phyloP scores from a whole-genome alignment of 1,140 invertebrate genomes.

The Rhizoglyphus robini region DNA sequence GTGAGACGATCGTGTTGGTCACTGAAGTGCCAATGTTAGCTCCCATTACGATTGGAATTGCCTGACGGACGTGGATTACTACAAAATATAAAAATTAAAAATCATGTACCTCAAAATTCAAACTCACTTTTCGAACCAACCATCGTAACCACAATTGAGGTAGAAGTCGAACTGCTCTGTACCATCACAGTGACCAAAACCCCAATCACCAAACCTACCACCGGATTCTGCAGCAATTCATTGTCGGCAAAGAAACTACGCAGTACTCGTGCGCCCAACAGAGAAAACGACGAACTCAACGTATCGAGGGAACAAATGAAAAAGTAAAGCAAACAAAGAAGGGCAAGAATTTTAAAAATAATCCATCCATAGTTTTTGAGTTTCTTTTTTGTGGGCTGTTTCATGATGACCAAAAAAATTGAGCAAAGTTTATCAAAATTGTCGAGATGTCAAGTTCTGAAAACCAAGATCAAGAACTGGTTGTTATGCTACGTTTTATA shows the following conservation, averaged over 20 bases:
- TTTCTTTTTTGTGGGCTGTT: too few relatives aligned
- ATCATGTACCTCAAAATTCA: too few relatives aligned
- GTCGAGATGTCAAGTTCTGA: too few relatives aligned
- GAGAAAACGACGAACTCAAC: slow-evolving; percentile 42
- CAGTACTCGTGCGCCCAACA: slow-evolving; percentile 39
- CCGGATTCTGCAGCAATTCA: slow-evolving; percentile 41
- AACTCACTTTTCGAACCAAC: slow-evolving; percentile 36
- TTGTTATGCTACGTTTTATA: too few relatives aligned
- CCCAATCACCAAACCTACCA: slow-evolving; percentile 46
- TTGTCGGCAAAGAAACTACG: slow-evolving; percentile 39
- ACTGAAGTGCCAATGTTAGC: slow-evolving; percentile 47
- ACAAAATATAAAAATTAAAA: slow-evolving; percentile 21
- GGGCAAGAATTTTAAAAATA: slow-evolving; percentile 29
- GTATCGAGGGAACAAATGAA: slow-evolving; percentile 47
- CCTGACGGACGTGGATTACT: slow-evolving; percentile 40
- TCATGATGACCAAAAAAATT: too few relatives aligned
- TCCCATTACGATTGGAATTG: slow-evolving; percentile 47
- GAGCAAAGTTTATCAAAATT: too few relatives aligned
- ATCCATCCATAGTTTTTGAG: slow-evolving; percentile 25
- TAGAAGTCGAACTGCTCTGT: slow-evolving; percentile 47
- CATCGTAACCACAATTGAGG: slow-evolving; percentile 48
- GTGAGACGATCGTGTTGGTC: slow-evolving; percentile 45
- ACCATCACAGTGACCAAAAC: slow-evolving; percentile 47
- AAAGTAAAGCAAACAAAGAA: slow-evolving; percentile 40
- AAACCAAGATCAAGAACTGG: too few relatives aligned